Conservation (phyloP, 2,797 vertebrate genomes). For the Lithobates pipiens region DNA sequence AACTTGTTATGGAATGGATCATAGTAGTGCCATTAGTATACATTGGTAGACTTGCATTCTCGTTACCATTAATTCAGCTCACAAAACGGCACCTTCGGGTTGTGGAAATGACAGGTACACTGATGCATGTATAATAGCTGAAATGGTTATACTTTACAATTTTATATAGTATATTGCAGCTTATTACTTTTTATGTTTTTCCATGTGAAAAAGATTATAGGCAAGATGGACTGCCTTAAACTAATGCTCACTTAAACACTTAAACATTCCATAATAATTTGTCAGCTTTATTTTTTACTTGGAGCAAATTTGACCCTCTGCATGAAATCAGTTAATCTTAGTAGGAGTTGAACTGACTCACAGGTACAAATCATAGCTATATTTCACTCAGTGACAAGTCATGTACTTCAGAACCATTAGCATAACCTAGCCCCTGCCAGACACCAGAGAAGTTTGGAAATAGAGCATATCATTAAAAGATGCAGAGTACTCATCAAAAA, state of each 20-base stretch:
- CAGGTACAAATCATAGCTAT: slow-evolving; percentile 41
- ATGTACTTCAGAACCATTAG: slow-evolving; percentile 43
- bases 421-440: slow-evolving; percentile 12
- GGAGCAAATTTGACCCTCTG: slow-evolving; percentile 4
- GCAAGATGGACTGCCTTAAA: neutral
- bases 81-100: neutral
- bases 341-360: slow-evolving; percentile 15
- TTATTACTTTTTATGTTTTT: neutral
- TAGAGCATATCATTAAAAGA: slow-evolving; percentile 27
- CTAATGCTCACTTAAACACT: neutral
- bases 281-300: neutral
- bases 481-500: slow-evolving; percentile 39
- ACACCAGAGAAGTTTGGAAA: slow-evolving; percentile 16
- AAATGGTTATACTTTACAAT: neutral
- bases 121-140: neutral
- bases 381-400: slow-evolving; percentile 22
- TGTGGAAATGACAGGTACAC: neutral
- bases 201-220: neutral
- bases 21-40: neutral
- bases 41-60: neutral
- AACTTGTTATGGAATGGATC: neutral
- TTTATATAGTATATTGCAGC: neutral
- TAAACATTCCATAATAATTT: slow-evolving; percentile 9
- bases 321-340: slow-evolving; percentile 25
- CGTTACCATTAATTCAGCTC: neutral